These are phyloP conservation scores for Chironomus tentans DNA, from an alignment of 2,888 invertebrate species.

Conservation along the genomic window DNA sequence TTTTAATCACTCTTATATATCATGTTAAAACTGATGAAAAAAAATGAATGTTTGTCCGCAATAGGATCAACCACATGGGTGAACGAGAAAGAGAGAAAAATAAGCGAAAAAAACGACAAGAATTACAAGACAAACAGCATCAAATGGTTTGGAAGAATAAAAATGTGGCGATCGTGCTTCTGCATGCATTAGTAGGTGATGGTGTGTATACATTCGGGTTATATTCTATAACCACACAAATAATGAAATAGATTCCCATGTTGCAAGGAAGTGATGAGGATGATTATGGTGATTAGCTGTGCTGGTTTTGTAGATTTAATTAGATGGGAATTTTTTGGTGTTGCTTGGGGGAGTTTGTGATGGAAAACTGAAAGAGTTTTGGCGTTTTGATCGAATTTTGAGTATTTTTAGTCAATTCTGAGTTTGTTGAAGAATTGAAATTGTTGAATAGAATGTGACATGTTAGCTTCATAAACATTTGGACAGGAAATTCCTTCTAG, in stretches of 20 bases:
- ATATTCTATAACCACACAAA: conserved; percentile 26
- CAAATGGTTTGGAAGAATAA: conserved; percentile 10
- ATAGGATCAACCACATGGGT: conserved; percentile 4
- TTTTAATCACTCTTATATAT: conserved; percentile 27
- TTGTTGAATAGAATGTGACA: too few species aligned
- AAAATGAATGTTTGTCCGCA: conserved; percentile 16
- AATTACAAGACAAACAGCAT: conserved; percentile 5
- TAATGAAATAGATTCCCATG: conserved; percentile 25
- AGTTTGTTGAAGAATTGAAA: too few species aligned
- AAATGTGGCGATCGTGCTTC: conserved; percentile 25
- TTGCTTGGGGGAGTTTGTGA: neutral
- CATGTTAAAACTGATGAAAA: conserved; percentile 24
- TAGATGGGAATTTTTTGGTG: neutral
- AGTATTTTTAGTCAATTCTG: too few species aligned
- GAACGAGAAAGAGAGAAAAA: neutral
- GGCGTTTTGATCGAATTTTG: too few species aligned
- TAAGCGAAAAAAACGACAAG: neutral
- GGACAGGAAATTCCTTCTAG: too few species aligned
- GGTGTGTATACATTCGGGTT: conserved; percentile 5
- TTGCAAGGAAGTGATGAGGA: neutral
- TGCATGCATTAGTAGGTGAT: conserved; percentile 24
- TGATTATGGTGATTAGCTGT: too few species aligned
- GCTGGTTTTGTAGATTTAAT: neutral
- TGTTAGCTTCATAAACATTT: too few species aligned
- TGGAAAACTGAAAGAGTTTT: too few species aligned